These are phyloP conservation scores for Spongilla lacustris DNA, from an alignment of 37 sponge, comb jelly and placozoan genomes.

Conservation along the genomic window DNA sequence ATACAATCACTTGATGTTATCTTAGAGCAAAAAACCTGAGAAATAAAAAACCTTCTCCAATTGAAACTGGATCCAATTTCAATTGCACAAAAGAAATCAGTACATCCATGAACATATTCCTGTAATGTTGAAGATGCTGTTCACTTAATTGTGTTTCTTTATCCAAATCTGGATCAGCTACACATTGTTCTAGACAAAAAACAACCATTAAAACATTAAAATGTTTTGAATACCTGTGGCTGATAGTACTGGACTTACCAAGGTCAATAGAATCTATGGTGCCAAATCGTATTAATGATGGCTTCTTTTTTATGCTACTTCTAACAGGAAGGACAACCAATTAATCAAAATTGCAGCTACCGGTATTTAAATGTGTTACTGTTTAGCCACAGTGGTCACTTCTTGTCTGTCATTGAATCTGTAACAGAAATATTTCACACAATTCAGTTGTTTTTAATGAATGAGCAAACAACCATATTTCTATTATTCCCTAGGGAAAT, in stretches of 20 bases:
- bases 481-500: too few species aligned
- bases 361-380: too few species aligned
- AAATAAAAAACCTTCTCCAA: background rate
- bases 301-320: background rate
- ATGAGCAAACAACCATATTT: too few species aligned
- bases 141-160: background rate
- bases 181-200: background rate
- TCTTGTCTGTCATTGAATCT: too few species aligned
- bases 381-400: too few species aligned
- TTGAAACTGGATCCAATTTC: background rate
- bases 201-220: too few species aligned
- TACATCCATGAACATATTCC: background rate
- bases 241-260: background rate
- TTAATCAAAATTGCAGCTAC: too few species aligned
- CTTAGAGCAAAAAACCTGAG: conserved; percentile 56
- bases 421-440: too few species aligned
- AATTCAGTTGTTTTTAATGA: too few species aligned
- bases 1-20: background rate
- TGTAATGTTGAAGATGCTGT: background rate
- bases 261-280: background rate
- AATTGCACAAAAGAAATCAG: background rate
- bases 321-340: background rate
- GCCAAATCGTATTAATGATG: background rate
- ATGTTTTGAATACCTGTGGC: too few species aligned
- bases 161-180: background rate